Evolutionary conservation across 2,888 invertebrate genomes (phyloP).

Genomic region (Drosophila gaucha): DNA sequence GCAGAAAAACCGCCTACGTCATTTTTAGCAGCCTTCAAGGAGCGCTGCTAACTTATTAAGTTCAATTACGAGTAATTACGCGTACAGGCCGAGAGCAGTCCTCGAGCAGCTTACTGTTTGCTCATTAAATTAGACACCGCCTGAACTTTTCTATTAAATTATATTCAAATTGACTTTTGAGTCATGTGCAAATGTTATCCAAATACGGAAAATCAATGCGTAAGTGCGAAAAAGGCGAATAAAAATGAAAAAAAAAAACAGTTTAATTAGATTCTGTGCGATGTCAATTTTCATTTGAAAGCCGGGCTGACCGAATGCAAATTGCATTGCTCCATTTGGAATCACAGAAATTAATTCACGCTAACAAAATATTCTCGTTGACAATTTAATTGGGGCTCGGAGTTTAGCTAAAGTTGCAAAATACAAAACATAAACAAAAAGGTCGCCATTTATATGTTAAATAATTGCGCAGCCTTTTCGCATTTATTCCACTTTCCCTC

Average conservation of each 20-base stretch:
- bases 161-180: slow-evolving; percentile 1
- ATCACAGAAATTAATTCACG: slow-evolving; percentile 67
- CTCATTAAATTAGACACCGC: slow-evolving; percentile 12
- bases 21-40: slow-evolving; percentile 23
- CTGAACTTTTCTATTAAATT: slow-evolving; percentile 3
- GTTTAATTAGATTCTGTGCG: slow-evolving; percentile 33
- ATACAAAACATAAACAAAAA: slow-evolving; percentile 28
- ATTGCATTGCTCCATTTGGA: slow-evolving; percentile 47
- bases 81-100: slow-evolving; percentile 21
- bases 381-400: slow-evolving; percentile 67
- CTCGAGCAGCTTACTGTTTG: slow-evolving; percentile 34
- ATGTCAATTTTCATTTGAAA: slow-evolving; percentile 43
- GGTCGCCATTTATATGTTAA: slow-evolving; percentile 53
- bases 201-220: not conserved
- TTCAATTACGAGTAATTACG: slow-evolving; percentile 54
- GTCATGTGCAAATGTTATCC: not conserved
- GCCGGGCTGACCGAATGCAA: slow-evolving; percentile 13
- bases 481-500: slow-evolving; percentile 51
- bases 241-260: slow-evolving; percentile 1
- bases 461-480: slow-evolving; percentile 66
- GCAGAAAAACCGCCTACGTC: slow-evolving; percentile 14
- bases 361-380: slow-evolving; percentile 56
- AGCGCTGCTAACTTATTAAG: slow-evolving; percentile 44
- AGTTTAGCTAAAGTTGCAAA: slow-evolving; percentile 18
- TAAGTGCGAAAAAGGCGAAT: too few relatives aligned